Conservation (phyloP, 2,113 vertebrate species). For the Paralichthys olivaceus region DNA sequence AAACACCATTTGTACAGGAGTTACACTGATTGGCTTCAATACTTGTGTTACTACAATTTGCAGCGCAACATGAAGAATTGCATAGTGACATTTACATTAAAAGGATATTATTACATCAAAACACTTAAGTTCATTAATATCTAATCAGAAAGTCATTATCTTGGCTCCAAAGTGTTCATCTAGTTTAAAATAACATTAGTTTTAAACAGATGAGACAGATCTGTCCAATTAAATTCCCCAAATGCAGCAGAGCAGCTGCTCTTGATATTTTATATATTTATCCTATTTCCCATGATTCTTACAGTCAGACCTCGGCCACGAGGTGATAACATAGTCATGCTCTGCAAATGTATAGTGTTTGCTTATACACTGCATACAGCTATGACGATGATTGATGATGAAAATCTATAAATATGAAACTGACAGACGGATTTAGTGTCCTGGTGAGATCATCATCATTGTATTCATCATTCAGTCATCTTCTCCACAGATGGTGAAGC, state of each 20-base stretch:
- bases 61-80: too few species aligned
- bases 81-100: too few species aligned
- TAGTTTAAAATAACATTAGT: not conserved
- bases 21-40: too few species aligned
- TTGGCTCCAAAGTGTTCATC: not conserved
- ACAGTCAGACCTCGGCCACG: not conserved
- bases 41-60: too few species aligned
- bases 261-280: conserved; percentile 44
- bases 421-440: conserved; percentile 59
- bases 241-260: conserved; percentile 51
- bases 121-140: not conserved
- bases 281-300: conserved; percentile 46
- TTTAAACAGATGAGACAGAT: not conserved
- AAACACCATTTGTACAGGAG: not conserved
- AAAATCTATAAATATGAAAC: conserved; percentile 59
- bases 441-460: conserved; percentile 64
- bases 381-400: conserved; percentile 45
- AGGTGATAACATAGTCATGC: conserved; percentile 31
- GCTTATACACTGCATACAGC: conserved; percentile 43
- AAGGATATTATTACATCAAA: not conserved
- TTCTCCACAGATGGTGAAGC: conserved; percentile 63
- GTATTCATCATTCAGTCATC: conserved; percentile 52
- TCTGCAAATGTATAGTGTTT: conserved; percentile 36
- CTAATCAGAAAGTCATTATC: not conserved
- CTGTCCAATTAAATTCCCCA: conserved; percentile 9